Conservation (phyloP, 2,113 vertebrate genomes). For the Sclerurus mexicanus region DNA sequence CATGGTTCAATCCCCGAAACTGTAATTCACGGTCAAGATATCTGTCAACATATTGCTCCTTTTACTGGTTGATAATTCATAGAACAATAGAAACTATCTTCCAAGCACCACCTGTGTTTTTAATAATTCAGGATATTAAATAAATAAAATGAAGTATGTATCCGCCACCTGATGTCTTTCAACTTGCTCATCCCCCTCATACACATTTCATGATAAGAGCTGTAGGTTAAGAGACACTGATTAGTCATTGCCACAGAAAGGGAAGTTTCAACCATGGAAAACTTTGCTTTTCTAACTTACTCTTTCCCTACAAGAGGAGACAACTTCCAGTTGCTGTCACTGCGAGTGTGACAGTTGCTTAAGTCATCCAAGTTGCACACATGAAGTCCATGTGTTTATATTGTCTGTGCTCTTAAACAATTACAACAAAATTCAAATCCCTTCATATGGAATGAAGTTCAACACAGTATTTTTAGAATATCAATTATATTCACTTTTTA, state of each 20-base stretch:
- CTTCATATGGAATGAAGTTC: neutral
- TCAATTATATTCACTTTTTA: neutral
- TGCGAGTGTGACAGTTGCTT: neutral
- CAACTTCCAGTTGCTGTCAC: neutral
- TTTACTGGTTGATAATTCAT: neutral
- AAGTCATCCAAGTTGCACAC: neutral
- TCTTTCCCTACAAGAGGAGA: neutral
- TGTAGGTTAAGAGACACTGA: constrained; percentile 18
- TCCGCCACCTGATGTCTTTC: neutral
- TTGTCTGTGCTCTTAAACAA: neutral
- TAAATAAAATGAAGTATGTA: constrained; percentile 51
- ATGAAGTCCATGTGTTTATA: neutral
- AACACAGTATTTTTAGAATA: neutral
- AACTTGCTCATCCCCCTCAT: neutral
- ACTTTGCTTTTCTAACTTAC: neutral
- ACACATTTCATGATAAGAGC: constrained; percentile 23
- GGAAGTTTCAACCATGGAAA: neutral
- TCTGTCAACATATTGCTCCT: neutral
- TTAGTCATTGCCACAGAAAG: constrained; percentile 9
- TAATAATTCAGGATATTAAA: constrained; percentile 66
- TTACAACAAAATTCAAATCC: neutral
- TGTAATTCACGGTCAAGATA: constrained; percentile 10
- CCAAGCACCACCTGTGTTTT: constrained; percentile 16
- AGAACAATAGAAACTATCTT: constrained; percentile 19
- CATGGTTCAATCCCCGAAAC: neutral